These are phyloP conservation scores for Melipona beecheii DNA, from an alignment of 2,888 invertebrate species.

Conservation along the genomic window DNA sequence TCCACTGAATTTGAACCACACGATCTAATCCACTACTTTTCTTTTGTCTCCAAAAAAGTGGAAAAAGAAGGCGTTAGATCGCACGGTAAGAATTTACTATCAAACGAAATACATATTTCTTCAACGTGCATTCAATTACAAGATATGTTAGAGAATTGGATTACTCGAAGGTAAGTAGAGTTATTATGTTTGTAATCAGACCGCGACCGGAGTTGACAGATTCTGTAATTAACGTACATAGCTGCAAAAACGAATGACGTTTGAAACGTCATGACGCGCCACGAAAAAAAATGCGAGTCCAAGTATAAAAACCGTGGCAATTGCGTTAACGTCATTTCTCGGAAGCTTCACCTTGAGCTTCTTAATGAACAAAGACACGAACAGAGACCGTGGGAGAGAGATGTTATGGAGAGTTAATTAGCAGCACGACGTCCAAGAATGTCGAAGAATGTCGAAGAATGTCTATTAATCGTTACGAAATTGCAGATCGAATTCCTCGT, in stretches of 20 bases:
- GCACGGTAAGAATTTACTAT: too few relatives aligned
- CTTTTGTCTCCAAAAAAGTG: too few relatives aligned
- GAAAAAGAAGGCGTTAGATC: too few relatives aligned
- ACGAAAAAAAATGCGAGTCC: constrained; percentile 8
- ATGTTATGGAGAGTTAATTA: constrained; percentile 12
- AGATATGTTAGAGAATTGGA: too few relatives aligned
- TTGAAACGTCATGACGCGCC: neutral
- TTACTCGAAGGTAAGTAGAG: too few relatives aligned
- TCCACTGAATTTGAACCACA: too few relatives aligned
- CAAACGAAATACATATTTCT: too few relatives aligned
- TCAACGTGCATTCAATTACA: too few relatives aligned
- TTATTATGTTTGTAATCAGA: neutral
- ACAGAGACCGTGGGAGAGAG: neutral
- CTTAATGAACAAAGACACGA: constrained; percentile 37
- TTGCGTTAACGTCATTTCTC: constrained; percentile 51
- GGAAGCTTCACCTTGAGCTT: constrained; percentile 4
- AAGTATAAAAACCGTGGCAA: constrained; percentile 53
- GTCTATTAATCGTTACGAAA: neutral
- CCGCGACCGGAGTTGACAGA: too few relatives aligned
- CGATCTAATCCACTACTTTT: too few relatives aligned
- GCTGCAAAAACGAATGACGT: neutral
- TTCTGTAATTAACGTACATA: neutral
- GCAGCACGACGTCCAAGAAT: neutral
- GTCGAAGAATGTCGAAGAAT: too few relatives aligned
- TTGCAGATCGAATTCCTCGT: neutral